phyloP scores from a whole-genome alignment of 2,113 vertebrate genomes.

The Pelusios castaneus region DNA sequence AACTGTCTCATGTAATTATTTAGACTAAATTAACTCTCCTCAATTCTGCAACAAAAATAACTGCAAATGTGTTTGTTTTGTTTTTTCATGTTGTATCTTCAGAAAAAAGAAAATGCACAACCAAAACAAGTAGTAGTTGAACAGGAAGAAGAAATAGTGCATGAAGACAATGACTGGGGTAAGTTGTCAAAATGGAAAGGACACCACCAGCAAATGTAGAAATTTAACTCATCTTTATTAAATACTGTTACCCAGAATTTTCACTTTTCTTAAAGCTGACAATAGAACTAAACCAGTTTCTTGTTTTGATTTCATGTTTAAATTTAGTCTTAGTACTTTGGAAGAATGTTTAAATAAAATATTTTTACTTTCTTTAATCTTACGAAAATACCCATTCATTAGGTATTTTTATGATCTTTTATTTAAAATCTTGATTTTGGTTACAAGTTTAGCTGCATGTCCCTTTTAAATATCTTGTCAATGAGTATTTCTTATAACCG shows the following conservation, averaged over 20 bases:
- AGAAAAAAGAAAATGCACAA: slow-evolving; percentile 83
- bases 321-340: background rate
- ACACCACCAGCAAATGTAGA: background rate
- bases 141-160: slow-evolving; percentile 83
- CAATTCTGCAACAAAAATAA: background rate
- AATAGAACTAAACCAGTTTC: background rate
- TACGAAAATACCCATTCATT: background rate
- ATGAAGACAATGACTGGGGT: slow-evolving; percentile 97
- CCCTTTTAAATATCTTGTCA: background rate
- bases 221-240: background rate
- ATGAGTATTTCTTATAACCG: background rate
- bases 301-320: background rate
- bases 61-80: background rate
- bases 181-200: background rate
- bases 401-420: background rate
- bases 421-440: background rate
- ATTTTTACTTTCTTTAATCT: background rate
- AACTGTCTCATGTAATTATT: background rate
- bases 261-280: background rate
- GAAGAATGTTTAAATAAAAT: background rate
- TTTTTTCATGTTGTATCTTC: slow-evolving; percentile 7
- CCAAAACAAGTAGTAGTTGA: slow-evolving; percentile 82
- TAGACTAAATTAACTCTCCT: background rate
- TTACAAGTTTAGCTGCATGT: background rate
- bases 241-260: background rate